Percentiles rank a stretch among this genome's conserved stretches.
Conservation (phyloP, 1,140 invertebrate genomes). For the Diplogasteroides magnus region DNA sequence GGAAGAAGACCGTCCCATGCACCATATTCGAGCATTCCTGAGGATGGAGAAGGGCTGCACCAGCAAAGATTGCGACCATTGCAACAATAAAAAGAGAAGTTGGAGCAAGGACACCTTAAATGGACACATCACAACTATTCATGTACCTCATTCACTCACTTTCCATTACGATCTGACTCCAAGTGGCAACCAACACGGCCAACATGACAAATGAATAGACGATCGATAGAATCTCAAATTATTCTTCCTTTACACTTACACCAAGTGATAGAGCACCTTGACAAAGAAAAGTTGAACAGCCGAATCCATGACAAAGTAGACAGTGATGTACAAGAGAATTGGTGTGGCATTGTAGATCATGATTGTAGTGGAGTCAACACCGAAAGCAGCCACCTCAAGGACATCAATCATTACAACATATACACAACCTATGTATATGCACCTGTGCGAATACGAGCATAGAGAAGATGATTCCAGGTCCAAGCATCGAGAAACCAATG, state of each 20-base stretch:
- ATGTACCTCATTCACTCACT: slow-evolving; percentile 37
- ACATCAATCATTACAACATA: slow-evolving; percentile 10
- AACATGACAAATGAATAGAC: slow-evolving; percentile 96
- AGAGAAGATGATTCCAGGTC: slow-evolving; percentile 78
- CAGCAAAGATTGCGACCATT: slow-evolving; percentile 83
- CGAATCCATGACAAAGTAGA: slow-evolving; percentile 87
- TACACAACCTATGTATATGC: no score
- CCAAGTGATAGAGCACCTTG: slow-evolving; percentile 75
- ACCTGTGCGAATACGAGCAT: slow-evolving; percentile 69
- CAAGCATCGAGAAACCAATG: slow-evolving; percentile 84
- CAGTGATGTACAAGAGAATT: slow-evolving; percentile 66
- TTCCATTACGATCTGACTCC: slow-evolving; percentile 81
- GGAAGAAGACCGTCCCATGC: slow-evolving; percentile 83
- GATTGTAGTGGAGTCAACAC: slow-evolving; percentile 33
- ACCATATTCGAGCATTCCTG: slow-evolving; percentile 97
- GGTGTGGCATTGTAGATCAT: slow-evolving; percentile 49
- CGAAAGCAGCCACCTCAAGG: slow-evolving; percentile 48
- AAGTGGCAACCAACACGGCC: slow-evolving; percentile 95
- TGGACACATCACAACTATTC: no score
- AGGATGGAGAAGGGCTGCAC: slow-evolving; percentile 92
- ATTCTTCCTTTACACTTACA: background rate
- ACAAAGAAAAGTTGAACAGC: slow-evolving; percentile 81
- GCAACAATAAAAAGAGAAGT: slow-evolving; percentile 95
- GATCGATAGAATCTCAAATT: slow-evolving; percentile 68
- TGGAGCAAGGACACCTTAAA: slow-evolving; percentile 61